phyloP scores from a whole-genome alignment of 53 echinoderm and acorn worm genomes.

The Luidia sarsii region DNA sequence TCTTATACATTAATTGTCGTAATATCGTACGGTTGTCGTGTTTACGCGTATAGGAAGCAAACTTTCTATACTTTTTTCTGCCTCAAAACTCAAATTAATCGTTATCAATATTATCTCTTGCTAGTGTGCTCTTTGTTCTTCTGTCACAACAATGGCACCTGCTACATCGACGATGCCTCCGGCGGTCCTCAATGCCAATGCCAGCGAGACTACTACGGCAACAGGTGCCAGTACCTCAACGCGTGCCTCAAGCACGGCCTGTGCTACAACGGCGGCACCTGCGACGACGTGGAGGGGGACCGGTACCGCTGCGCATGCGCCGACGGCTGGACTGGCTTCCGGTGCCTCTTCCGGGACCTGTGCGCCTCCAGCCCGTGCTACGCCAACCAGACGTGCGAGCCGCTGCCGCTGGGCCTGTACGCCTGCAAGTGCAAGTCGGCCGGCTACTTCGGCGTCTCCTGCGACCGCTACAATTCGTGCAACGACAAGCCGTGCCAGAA shows the following conservation, averaged over 20 bases:
- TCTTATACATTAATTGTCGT: too few species aligned
- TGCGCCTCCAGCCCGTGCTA: constrained; percentile 68
- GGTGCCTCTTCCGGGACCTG: constrained; percentile 56
- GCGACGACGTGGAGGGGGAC: constrained; percentile 31
- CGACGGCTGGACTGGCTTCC: constrained; percentile 54
- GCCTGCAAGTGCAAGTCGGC: constrained; percentile 54
- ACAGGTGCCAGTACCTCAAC: constrained; percentile 59
- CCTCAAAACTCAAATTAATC: too few species aligned
- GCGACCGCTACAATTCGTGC: constrained; percentile 67
- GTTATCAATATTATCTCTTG: not conserved
- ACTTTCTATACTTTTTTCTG: too few species aligned
- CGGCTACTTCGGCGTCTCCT: constrained; percentile 64
- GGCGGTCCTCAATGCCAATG: constrained; percentile 52
- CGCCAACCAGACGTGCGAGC: constrained; percentile 47
- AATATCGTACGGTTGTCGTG: too few species aligned
- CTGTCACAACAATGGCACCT: constrained; percentile 64
- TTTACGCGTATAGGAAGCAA: too few species aligned
- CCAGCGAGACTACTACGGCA: constrained; percentile 56
- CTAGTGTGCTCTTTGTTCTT: constrained; percentile 3
- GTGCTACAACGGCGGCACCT: constrained; percentile 69
- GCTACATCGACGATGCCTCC: constrained; percentile 2
- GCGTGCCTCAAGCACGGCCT: constrained; percentile 47
- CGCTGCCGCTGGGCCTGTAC: constrained; percentile 36
- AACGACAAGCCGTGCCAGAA: constrained; percentile 67
- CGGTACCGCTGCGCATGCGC: constrained; percentile 60